These are phyloP conservation scores for Euzophera pinguis DNA, from an alignment of 2,888 invertebrate species.

Conservation along the genomic window DNA sequence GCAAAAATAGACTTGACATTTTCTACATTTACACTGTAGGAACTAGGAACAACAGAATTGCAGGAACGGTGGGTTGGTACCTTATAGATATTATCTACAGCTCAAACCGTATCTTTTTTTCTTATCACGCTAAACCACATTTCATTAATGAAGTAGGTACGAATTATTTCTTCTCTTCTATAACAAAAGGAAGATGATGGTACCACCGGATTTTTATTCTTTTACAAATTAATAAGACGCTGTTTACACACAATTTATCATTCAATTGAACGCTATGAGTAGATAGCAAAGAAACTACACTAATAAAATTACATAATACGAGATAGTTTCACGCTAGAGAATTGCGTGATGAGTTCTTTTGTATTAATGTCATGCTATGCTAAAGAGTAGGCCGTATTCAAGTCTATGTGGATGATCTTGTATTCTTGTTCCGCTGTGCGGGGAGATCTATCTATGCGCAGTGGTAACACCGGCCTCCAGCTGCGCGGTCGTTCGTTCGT, in stretches of 20 bases:
- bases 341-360: conserved; percentile 29
- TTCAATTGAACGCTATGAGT: conserved; percentile 8
- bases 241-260: conserved; percentile 1
- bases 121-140: no score
- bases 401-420: conserved; percentile 17
- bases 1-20: no score
- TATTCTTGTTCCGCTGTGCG: conserved; percentile 43
- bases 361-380: not conserved
- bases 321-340: conserved; percentile 25
- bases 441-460: conserved; percentile 51
- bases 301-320: conserved; percentile 28
- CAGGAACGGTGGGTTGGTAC: no score
- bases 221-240: not conserved
- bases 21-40: no score
- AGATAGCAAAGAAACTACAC: conserved; percentile 16
- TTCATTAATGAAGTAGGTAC: no score
- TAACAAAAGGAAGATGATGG: no score
- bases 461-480: conserved; percentile 71
- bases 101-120: no score
- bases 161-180: no score
- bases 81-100: no score
- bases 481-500: conserved; percentile 58
- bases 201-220: no score
- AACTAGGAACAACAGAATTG: no score
- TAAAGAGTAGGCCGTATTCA: not conserved